These are phyloP conservation scores for Eupithecia vulgata DNA, from an alignment of 2,888 invertebrate species.

Conservation along the genomic window DNA sequence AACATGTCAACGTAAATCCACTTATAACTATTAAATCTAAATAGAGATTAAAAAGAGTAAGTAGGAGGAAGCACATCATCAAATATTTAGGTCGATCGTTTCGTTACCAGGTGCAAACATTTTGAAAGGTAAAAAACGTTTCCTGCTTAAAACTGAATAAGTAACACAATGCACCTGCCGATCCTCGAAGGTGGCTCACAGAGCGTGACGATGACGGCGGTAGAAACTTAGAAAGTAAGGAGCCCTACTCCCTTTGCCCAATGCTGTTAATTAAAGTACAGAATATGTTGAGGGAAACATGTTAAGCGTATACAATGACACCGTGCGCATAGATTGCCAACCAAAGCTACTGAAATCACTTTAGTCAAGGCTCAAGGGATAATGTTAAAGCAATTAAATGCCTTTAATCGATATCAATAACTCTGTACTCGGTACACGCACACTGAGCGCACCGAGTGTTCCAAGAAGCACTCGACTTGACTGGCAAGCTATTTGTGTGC, in stretches of 20 bases:
- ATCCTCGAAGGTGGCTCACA: constrained; percentile 50
- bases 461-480: constrained; percentile 74
- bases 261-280: constrained; percentile 63
- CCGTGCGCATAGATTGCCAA: constrained; percentile 38
- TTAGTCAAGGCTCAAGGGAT: constrained; percentile 38
- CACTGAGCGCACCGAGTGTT: constrained; percentile 61
- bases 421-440: constrained; percentile 40
- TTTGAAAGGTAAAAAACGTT: constrained; percentile 35
- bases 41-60: not conserved
- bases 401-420: constrained; percentile 47
- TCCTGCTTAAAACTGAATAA: constrained; percentile 39
- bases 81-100: constrained; percentile 16
- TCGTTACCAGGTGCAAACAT: constrained; percentile 22
- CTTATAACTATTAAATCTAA: not conserved
- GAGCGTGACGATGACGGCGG: constrained; percentile 55
- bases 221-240: constrained; percentile 58
- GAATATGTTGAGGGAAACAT: constrained; percentile 47
- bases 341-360: constrained; percentile 45
- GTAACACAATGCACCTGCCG: constrained; percentile 53
- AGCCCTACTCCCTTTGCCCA: constrained; percentile 56
- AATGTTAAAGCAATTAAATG: constrained; percentile 52
- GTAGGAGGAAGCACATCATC: not conserved
- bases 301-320: constrained; percentile 49
- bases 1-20: not conserved
- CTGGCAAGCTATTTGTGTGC: constrained; percentile 79